Conservation (phyloP, 2,797 vertebrate species). For the Gorsachius magnificus region DNA sequence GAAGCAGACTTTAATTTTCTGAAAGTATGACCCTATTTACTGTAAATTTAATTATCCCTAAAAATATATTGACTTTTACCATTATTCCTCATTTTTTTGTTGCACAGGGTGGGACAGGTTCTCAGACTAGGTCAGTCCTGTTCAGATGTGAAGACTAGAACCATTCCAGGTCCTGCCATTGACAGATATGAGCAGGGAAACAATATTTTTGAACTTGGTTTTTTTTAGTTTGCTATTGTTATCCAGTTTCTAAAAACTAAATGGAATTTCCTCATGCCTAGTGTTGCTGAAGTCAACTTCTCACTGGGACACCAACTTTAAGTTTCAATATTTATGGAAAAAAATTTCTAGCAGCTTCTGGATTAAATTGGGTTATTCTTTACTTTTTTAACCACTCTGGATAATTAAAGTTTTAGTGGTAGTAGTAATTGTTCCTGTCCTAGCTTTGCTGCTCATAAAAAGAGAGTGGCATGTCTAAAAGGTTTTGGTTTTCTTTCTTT, state of each 20-base stretch:
- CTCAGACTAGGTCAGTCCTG: neutral
- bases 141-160: neutral
- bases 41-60: neutral
- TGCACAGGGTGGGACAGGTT: neutral
- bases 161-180: neutral
- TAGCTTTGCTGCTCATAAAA: neutral
- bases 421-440: neutral
- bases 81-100: neutral
- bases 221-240: neutral
- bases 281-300: neutral
- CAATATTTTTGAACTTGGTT: neutral
- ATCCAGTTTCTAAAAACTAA: neutral
- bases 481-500: neutral
- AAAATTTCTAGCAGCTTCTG: neutral
- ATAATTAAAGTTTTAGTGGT: neutral
- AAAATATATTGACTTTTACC: neutral
- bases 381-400: neutral
- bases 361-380: neutral
- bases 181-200: neutral
- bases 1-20: neutral
- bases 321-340: neutral
- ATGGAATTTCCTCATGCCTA: neutral
- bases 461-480: neutral
- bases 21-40: neutral
- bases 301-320: neutral